Evolutionary conservation across 2,888 invertebrate species (phyloP), one percentile per base, ranked within the genome.

Genomic region (Mermis nigrescens): DNA sequence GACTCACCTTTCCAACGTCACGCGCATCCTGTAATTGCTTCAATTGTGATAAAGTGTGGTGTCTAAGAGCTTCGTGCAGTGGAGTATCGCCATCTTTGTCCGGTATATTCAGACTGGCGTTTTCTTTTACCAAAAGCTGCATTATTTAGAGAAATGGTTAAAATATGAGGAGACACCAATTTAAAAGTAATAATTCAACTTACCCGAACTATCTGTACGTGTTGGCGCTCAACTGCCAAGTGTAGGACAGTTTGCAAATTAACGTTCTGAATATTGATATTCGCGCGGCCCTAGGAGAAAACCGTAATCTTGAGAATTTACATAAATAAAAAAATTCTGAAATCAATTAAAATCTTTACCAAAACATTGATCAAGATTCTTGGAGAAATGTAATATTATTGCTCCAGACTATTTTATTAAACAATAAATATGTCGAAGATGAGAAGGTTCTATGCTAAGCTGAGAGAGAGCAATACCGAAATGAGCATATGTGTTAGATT

Each of bases 61-160:
- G 91, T 12, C 92, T 82, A 57, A 94, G 78, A 26, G 92, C 92
- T 72, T 89, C 89, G 75, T 90, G 89, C 24, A 79, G 72, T 1
- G 81, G 80, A 0, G 86, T 86, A 76, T 94, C 92, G 1, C 94
- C 94, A 70, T 94, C 94, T 78, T 94, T 94, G 76, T 95, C 94
- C 54, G 89, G 86, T 63, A 92, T 84, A 75, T 94, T 92, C 66
- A 94, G 79, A 76, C 91, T 88, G 45, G 91, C 89, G 12, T 86
- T 86, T 74, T 90, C 89, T 56, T 88, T 82, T 22, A 94, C 91
- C 66, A 94, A 79, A n/a, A n/a, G n/a, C n/a, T n/a, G n/a, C n/a
- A n/a, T n/a, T n/a, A n/a, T n/a, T n/a, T n/a, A n/a, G n/a, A n/a
- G n/a, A n/a, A n/a, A n/a, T n/a, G n/a, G n/a, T n/a, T n/a, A n/a